phyloP scores from a whole-genome alignment of 2,113 vertebrate genomes.

The Marmota flaviventris region DNA sequence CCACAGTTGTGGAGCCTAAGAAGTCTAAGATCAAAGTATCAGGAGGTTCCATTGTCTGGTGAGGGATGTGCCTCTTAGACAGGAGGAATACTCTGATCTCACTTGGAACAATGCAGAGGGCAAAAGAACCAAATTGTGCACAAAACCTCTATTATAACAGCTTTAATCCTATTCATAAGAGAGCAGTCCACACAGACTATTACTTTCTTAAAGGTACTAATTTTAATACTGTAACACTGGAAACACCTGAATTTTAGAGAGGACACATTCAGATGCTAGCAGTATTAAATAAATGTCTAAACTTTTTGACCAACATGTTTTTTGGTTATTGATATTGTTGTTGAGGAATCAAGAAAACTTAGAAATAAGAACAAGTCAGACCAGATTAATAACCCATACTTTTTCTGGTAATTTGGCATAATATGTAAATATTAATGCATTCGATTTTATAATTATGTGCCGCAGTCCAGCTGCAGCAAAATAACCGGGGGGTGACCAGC shows the following conservation, averaged over 20 bases:
- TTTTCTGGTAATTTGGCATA: background rate
- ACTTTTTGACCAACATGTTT: background rate
- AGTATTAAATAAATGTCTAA: background rate
- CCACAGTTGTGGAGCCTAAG: background rate
- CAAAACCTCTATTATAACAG: background rate
- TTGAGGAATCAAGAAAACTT: background rate
- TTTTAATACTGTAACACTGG: background rate
- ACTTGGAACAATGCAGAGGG: background rate
- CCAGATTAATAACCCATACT: background rate
- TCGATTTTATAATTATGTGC: background rate
- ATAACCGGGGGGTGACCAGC: too few species aligned
- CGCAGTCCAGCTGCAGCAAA: too few species aligned
- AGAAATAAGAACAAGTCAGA: background rate
- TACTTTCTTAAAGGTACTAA: fast-evolving
- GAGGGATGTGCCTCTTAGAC: background rate
- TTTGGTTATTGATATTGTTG: background rate
- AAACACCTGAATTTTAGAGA: background rate
- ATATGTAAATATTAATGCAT: background rate
- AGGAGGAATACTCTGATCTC: background rate
- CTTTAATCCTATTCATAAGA: background rate
- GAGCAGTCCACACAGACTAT: background rate
- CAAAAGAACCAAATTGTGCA: background rate
- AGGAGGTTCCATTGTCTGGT: background rate
- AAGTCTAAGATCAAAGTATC: background rate
- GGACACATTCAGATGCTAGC: background rate